Base-by-base conservation (phyloP, 2,888 invertebrate genomes). In the Tetranychus truncatus region DNA sequence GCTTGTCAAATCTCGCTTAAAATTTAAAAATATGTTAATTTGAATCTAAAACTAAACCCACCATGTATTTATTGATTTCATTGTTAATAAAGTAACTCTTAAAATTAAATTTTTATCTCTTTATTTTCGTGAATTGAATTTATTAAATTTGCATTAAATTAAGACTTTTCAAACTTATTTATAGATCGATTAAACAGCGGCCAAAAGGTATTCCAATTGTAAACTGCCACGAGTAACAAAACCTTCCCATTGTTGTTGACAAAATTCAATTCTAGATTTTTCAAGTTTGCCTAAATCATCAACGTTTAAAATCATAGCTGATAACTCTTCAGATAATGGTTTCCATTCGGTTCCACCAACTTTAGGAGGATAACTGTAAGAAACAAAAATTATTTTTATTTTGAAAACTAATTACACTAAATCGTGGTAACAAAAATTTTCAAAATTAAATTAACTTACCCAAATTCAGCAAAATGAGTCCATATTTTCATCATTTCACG, bases 401-500 rank as follows among this genome's bases (percentile, higher is more conserved):
- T 55, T 15, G 2, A 5, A 15, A 55, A 15, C 11, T 15, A 55
- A 55, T 55, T 5, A 1, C 7, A 55, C 24, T 24, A 15, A 9
- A 55, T 55, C 15, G 0, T 55, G 11, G 7, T 55, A 55, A 55
- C 15, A 55, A 55, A 5, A 55, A 55, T 55, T 55, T 1, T 55
- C 55, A 6, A 2, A 55, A 55, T 15, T 55, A 15, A 15, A 15
- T 55, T 15, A 55, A 55, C 55, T 55, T 3, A 67, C 67, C 72
- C 72, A 15, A 24, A 20, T 72, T 75, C 24, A 46, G 46, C 75
- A 34, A 76, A 75, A 71, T 76, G n/a, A 6, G 73, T 34, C 20
- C 75, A 44, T 1, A 71, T 73, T 74, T 75, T 20, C 72, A 76
- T 76, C 20, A 74, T 66, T 67, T 65, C 45, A 34, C 20, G n/a